phyloP scores from a whole-genome alignment of 37 sponge, comb jelly and placozoan species.

The Axinella damicornis region DNA sequence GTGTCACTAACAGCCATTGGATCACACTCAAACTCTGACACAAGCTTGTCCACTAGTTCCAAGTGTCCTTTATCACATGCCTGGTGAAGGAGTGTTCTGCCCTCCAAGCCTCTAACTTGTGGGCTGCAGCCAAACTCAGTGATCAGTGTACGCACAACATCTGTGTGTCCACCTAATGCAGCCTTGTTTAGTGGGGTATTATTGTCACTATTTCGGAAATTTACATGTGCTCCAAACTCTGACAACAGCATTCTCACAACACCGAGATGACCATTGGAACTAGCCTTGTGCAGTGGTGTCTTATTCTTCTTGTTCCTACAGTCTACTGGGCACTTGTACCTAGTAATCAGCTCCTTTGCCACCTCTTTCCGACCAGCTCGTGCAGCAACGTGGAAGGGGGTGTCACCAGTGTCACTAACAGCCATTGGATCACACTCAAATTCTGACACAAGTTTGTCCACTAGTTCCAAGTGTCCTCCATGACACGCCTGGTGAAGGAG shows the following conservation, averaged over 20 bases:
- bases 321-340: not conserved
- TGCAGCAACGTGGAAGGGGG: constrained; percentile 16
- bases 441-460: not conserved
- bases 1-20: too few relatives aligned
- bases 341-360: not conserved
- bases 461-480: constrained; percentile 4
- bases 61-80: constrained; percentile 1
- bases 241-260: not conserved
- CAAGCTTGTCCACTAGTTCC: not conserved
- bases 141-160: constrained; percentile 20
- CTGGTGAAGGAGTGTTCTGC: constrained; percentile 20
- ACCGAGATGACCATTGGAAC: not conserved
- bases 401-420: constrained; percentile 19
- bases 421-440: constrained; percentile 13
- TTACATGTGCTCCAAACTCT: not conserved
- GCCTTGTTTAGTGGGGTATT: constrained; percentile 8
- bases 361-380: not conserved
- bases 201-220: not conserved
- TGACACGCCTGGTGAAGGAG: constrained; percentile 4
- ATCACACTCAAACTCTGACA: not conserved
- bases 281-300: constrained; percentile 2
- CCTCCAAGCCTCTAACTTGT: not conserved
- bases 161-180: constrained; percentile 8
- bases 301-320: not conserved
- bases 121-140: constrained; percentile 39